Percentiles rank a stretch among this genome's conserved stretches.
These are phyloP conservation scores for Desmodus rotundus DNA, from an alignment of 2,113 vertebrate species.

Conservation along the genomic window DNA sequence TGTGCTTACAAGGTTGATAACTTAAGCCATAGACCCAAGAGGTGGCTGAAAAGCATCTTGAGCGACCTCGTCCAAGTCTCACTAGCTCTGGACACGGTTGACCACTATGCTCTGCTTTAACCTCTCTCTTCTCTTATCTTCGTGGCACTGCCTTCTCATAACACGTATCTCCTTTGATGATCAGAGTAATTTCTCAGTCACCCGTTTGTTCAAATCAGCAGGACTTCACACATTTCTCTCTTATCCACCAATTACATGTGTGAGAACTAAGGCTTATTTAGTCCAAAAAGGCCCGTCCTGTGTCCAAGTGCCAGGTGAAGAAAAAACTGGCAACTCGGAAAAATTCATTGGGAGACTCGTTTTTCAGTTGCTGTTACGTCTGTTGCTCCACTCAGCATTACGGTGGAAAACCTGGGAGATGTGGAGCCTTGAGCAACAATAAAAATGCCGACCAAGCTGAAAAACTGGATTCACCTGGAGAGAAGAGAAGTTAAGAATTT, in stretches of 20 bases:
- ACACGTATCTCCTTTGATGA: background rate
- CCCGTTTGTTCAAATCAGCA: background rate
- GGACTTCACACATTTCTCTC: background rate
- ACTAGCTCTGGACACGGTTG: background rate
- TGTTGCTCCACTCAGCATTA: background rate
- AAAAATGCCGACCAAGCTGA: background rate
- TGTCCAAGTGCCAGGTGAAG: background rate
- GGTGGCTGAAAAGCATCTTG: background rate
- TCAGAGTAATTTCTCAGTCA: background rate
- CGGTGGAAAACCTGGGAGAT: background rate
- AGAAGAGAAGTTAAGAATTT: background rate
- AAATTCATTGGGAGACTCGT: background rate
- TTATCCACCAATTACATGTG: background rate
- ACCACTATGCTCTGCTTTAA: background rate
- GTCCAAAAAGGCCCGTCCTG: background rate
- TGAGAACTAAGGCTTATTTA: background rate
- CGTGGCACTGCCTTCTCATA: background rate
- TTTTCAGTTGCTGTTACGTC: background rate
- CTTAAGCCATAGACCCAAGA: background rate
- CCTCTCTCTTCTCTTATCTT: background rate
- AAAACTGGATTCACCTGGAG: background rate
- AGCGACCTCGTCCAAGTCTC: background rate
- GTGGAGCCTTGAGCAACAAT: background rate
- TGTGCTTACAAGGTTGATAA: background rate
- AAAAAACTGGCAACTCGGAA: background rate